These are phyloP conservation scores for Macrosoma leucophasiata DNA, from an alignment of 2,888 invertebrate species.

Conservation along the genomic window DNA sequence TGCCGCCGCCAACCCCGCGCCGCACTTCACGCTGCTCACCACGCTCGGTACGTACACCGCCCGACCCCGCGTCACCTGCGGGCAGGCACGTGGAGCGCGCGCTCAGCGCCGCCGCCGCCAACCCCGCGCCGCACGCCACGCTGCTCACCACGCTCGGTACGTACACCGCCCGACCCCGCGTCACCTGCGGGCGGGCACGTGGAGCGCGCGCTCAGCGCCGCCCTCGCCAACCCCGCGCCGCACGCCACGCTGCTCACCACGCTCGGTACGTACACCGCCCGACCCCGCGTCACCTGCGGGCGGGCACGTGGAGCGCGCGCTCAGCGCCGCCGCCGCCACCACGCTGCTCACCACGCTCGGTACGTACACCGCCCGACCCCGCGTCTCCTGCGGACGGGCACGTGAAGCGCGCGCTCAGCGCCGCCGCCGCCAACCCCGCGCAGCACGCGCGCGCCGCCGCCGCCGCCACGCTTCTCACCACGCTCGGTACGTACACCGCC, in stretches of 20 bases:
- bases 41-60: conserved; percentile 65
- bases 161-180: too few species aligned
- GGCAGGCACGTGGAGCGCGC: conserved; percentile 63
- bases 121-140: conserved; percentile 56
- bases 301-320: conserved; percentile 60
- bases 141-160: conserved; percentile 64
- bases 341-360: conserved; percentile 63
- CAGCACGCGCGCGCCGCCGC: conserved; percentile 60
- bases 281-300: conserved; percentile 67
- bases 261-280: too few species aligned
- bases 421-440: conserved; percentile 62
- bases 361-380: too few species aligned
- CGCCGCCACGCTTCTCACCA: conserved; percentile 62
- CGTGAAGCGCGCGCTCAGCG: background rate
- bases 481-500: conserved; percentile 46
- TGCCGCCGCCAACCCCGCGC: conserved; percentile 61
- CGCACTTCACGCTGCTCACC: conserved; percentile 58
- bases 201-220: conserved; percentile 59
- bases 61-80: conserved; percentile 66
- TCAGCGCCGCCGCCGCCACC: conserved; percentile 62
- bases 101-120: conserved; percentile 60
- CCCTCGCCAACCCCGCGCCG: conserved; percentile 60
- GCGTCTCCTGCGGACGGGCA: too few species aligned
- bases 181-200: conserved; percentile 64
- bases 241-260: conserved; percentile 62